These are phyloP conservation scores for Embidobia sp. DNA, from an alignment of 2,888 invertebrate species.

Conservation along the genomic window DNA sequence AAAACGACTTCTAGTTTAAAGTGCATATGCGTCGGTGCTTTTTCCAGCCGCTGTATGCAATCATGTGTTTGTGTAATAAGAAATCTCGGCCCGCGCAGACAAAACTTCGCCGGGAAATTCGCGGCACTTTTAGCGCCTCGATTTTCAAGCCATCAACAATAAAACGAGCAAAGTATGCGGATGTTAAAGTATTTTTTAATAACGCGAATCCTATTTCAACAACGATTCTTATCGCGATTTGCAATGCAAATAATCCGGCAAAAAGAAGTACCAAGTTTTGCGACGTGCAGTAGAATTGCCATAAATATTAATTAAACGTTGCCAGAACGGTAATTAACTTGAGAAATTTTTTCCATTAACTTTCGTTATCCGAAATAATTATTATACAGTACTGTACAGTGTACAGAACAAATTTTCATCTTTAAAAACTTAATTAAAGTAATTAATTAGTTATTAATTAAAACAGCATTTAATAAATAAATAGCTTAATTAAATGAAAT, in stretches of 20 bases:
- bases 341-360: too few relatives aligned
- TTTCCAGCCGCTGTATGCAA: slow-evolving; percentile 26
- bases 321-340: too few relatives aligned
- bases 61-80: slow-evolving; percentile 41
- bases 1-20: slow-evolving; percentile 57
- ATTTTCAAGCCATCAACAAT: slow-evolving; percentile 6
- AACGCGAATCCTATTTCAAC: not conserved
- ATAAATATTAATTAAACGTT: too few relatives aligned
- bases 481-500: too few relatives aligned
- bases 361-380: too few relatives aligned
- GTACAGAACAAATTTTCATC: too few relatives aligned
- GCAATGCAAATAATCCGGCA: slow-evolving; percentile 1
- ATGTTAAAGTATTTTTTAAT: slow-evolving; percentile 13
- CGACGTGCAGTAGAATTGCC: too few relatives aligned
- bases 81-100: slow-evolving; percentile 25
- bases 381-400: too few relatives aligned
- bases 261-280: too few relatives aligned
- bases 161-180: slow-evolving; percentile 7
- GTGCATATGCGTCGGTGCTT: slow-evolving; percentile 39
- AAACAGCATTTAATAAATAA: too few relatives aligned
- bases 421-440: too few relatives aligned
- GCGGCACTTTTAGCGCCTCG: slow-evolving; percentile 15
- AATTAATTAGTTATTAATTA: too few relatives aligned
- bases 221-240: not conserved
- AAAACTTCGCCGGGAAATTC: slow-evolving; percentile 36